A percentile compares a stretch with the other conserved stretches of the same genome.
phyloP scores from a whole-genome alignment of 2,888 invertebrate species.

The Leptarthrus brevirostris region DNA sequence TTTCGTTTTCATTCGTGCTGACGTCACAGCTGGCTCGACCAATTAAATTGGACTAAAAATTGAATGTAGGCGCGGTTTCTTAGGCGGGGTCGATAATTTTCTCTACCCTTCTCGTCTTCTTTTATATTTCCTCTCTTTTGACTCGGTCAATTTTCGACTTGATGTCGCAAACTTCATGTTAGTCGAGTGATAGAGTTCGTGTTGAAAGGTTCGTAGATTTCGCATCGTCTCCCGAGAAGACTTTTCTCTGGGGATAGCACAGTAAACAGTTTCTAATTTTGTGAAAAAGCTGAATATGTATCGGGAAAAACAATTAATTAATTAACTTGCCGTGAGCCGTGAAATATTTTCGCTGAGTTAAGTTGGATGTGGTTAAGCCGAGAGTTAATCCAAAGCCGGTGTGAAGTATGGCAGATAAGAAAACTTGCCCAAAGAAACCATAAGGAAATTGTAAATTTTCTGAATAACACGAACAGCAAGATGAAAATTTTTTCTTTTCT shows the following conservation, averaged over 20 bases:
- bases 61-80: slow-evolving; percentile 54
- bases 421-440: slow-evolving; percentile 6
- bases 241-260: background rate
- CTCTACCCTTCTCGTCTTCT: slow-evolving; percentile 42
- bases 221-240: background rate
- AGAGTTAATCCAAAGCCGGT: background rate
- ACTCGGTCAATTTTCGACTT: slow-evolving; percentile 50
- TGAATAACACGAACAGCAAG: slow-evolving; percentile 14
- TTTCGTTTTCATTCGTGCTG: slow-evolving; percentile 55
- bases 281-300: too few relatives aligned
- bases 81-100: slow-evolving; percentile 55
- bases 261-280: too few relatives aligned
- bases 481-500: slow-evolving; percentile 49
- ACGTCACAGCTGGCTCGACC: slow-evolving; percentile 55
- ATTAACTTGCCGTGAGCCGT: too few relatives aligned
- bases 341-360: background rate
- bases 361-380: background rate
- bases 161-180: slow-evolving; percentile 54
- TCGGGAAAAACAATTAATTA: too few relatives aligned
- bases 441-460: slow-evolving; percentile 44
- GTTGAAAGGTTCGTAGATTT: slow-evolving; percentile 40
- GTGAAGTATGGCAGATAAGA: slow-evolving; percentile 1
- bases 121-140: slow-evolving; percentile 34
- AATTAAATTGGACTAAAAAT: slow-evolving; percentile 49
- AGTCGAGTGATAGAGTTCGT: slow-evolving; percentile 58